phyloP scores from a whole-genome alignment of 2,888 invertebrate species.

The Rotaria magnacalcarata region DNA sequence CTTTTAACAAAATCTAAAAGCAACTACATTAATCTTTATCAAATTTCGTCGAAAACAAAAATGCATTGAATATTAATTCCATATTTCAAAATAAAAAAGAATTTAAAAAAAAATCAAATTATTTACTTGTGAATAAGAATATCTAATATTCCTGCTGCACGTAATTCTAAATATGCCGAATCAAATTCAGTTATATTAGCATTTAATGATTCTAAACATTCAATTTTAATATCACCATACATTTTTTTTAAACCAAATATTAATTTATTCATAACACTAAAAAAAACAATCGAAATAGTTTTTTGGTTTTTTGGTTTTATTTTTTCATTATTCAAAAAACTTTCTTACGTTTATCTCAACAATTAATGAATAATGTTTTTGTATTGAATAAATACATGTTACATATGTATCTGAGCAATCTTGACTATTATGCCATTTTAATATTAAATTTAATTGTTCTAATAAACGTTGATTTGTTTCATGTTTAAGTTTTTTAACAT shows the following conservation, averaged over 20 bases:
- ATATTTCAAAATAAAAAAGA: too few species aligned
- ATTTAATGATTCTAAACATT: constrained; percentile 55
- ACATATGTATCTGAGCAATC: constrained; percentile 50
- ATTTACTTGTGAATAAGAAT: constrained; percentile 54
- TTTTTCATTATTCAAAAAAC: constrained; percentile 50
- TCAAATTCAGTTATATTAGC: constrained; percentile 52
- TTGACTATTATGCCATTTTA: constrained; percentile 33
- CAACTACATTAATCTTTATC: too few species aligned
- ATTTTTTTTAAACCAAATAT: constrained; percentile 56
- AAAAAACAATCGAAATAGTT: too few species aligned
- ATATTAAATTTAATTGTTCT: constrained; percentile 35
- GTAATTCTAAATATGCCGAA: constrained; percentile 54
- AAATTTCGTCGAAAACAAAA: too few species aligned
- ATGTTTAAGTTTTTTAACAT: constrained; percentile 47
- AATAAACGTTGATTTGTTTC: constrained; percentile 30
- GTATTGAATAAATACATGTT: constrained; percentile 62
- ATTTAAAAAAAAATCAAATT: not conserved
- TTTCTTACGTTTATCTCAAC: constrained; percentile 60
- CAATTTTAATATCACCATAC: constrained; percentile 55
- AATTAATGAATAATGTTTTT: constrained; percentile 63
- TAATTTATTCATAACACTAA: constrained; percentile 55
- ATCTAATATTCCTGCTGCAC: constrained; percentile 53
- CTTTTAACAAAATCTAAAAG: too few species aligned
- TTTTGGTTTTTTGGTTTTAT: too few species aligned
- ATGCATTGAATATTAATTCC: too few species aligned